Evolutionary conservation across 1,140 invertebrate species (phyloP).

Genomic region (Neelides sp.): DNA sequence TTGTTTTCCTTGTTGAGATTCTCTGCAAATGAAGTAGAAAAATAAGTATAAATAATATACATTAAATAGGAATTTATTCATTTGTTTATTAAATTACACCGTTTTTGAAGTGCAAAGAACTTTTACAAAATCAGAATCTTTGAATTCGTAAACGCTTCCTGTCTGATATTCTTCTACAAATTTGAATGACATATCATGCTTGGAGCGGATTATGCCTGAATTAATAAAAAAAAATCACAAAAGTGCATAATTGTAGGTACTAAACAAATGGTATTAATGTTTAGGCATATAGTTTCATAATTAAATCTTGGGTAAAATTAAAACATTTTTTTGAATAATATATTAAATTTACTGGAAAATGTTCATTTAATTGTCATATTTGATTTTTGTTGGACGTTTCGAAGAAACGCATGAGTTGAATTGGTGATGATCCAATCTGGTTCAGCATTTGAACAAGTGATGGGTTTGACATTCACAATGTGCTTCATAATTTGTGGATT

Average conservation of each 20-base stretch:
- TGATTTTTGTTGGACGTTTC: too few species aligned
- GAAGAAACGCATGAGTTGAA: too few species aligned
- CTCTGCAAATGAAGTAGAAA: constrained; percentile 59
- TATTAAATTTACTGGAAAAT: neutral
- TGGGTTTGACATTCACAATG: too few species aligned
- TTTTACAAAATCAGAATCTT: constrained; percentile 51
- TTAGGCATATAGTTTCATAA: constrained; percentile 45
- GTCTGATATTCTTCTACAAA: constrained; percentile 40
- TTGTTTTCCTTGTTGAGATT: constrained; percentile 74
- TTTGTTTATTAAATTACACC: neutral
- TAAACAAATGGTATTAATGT: too few species aligned
- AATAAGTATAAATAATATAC: constrained; percentile 37
- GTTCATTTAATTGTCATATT: too few species aligned
- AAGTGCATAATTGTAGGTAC: too few species aligned
- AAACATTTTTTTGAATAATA: constrained; percentile 5
- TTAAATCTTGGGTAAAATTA: constrained; percentile 44
- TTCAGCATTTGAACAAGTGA: too few species aligned
- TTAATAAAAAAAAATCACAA: too few species aligned
- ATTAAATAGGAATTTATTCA: neutral
- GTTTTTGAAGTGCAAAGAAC: constrained; percentile 44
- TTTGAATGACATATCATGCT: constrained; percentile 41
- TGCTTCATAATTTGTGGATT: too few species aligned
- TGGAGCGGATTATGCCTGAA: too few species aligned
- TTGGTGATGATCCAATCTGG: too few species aligned
- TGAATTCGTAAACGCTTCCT: constrained; percentile 45